Conservation (phyloP, 2,113 vertebrate species). For the Murina feae region DNA sequence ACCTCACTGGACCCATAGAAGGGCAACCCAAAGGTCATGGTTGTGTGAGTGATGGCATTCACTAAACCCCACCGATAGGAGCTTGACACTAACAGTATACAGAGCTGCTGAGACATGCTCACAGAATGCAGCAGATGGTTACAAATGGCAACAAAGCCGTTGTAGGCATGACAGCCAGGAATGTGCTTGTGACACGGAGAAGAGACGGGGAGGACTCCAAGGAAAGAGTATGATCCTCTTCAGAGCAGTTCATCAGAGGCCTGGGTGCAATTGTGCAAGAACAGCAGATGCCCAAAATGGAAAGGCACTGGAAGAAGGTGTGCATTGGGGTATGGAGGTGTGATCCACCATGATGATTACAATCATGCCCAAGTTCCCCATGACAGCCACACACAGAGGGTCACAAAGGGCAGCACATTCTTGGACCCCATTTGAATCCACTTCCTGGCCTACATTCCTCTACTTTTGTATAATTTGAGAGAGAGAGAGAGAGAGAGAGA, state of each 20-base stretch:
- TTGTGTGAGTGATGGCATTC: constrained; percentile 43
- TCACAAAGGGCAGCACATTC: neutral
- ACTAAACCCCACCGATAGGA: constrained; percentile 30
- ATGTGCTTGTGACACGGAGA: neutral
- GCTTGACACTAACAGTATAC: neutral
- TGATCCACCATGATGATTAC: neutral
- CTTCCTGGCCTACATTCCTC: too few species aligned
- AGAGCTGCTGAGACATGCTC: constrained; percentile 38
- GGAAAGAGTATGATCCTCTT: constrained; percentile 9
- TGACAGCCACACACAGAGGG: neutral
- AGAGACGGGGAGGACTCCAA: neutral
- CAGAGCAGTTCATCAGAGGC: constrained; percentile 8
- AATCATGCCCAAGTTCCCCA: constrained; percentile 47
- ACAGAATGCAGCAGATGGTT: constrained; percentile 11
- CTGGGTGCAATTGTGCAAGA: constrained; percentile 57
- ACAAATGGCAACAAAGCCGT: constrained; percentile 25
- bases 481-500: neutral
- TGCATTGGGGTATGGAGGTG: constrained; percentile 52
- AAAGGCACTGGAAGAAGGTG: constrained; percentile 55
- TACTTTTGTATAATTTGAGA: neutral
- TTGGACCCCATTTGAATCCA: constrained; percentile 23
- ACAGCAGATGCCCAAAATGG: constrained; percentile 63
- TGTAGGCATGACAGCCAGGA: constrained; percentile 48
- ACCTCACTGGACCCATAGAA: constrained; percentile 33
- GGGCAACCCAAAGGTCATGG: neutral